phyloP scores from a whole-genome alignment of 2,113 vertebrate species.

The Campylorhamphus procurvoides region DNA sequence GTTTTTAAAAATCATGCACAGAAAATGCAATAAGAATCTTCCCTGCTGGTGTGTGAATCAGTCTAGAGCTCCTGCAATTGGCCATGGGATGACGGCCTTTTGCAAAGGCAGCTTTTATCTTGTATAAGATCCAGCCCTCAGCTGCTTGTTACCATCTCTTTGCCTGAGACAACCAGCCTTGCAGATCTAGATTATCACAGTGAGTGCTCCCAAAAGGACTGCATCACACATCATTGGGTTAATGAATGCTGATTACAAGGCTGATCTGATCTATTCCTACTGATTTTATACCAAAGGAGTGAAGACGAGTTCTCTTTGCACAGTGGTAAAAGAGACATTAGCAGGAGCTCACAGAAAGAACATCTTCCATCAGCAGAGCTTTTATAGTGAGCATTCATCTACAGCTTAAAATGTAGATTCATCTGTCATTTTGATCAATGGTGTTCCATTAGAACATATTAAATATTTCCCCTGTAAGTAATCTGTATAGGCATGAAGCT shows the following conservation, averaged over 20 bases:
- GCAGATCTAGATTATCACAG: neutral
- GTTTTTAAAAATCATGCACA: neutral
- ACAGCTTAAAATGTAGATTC: neutral
- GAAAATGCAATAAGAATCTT: neutral
- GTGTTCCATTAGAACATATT: neutral
- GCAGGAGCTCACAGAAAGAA: neutral
- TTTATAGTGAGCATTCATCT: neutral
- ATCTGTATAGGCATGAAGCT: conserved; percentile 78
- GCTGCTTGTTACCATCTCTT: neutral
- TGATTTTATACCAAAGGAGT: neutral
- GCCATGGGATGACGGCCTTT: neutral
- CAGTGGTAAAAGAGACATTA: neutral
- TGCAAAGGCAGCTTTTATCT: neutral
- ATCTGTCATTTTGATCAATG: neutral
- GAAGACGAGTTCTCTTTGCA: neutral
- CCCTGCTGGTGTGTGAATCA: neutral
- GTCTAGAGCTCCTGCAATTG: neutral
- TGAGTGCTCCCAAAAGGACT: neutral
- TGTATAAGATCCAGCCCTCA: neutral
- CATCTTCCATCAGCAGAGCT: neutral
- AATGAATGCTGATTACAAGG: neutral
- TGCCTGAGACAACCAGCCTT: neutral
- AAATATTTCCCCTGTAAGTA: conserved; percentile 64
- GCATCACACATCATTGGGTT: neutral
- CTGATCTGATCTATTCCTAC: neutral